Evolutionary conservation across 2,888 invertebrate genomes (phyloP).

Genomic region (Matsumyia berberina): DNA sequence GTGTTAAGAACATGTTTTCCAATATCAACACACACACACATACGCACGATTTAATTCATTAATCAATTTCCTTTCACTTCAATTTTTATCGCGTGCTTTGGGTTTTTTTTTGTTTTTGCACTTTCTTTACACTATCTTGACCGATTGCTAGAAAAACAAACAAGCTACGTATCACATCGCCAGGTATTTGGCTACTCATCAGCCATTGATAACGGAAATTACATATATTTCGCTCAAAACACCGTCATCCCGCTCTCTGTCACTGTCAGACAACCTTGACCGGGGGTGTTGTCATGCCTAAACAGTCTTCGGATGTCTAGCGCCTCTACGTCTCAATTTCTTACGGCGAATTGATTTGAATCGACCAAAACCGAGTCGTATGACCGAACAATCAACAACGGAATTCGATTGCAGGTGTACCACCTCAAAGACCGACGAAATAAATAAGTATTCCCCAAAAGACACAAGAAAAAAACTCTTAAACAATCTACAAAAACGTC

Average conservation of each 20-base stretch:
- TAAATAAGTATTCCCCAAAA: too few relatives aligned
- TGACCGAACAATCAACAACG: conserved; percentile 12
- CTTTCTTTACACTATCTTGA: conserved; percentile 36
- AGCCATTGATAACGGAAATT: conserved; percentile 34
- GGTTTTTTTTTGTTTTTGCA: conserved; percentile 7
- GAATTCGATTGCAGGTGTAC: conserved; percentile 40
- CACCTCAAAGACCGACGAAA: neutral
- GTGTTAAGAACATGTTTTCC: conserved; percentile 39
- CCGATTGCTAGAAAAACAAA: conserved; percentile 2
- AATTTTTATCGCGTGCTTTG: conserved; percentile 26
- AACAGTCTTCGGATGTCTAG: conserved; percentile 13
- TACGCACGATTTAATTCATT: conserved; percentile 16
- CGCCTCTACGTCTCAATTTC: conserved; percentile 18
- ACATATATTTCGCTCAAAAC: neutral
- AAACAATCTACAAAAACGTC: conserved; percentile 4
- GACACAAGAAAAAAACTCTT: neutral
- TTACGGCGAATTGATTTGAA: conserved; percentile 18
- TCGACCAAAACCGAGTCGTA: neutral
- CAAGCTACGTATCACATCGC: conserved; percentile 7
- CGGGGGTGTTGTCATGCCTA: conserved; percentile 32
- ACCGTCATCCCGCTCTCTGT: neutral
- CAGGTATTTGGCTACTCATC: conserved; percentile 25
- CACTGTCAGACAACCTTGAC: conserved; percentile 54
- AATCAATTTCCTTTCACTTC: conserved; percentile 68
- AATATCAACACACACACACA: neutral